A percentile compares a stretch with the other conserved stretches of the same genome.
phyloP scores from a whole-genome alignment of 2,113 vertebrate genomes.

The Calyptomena viridis region DNA sequence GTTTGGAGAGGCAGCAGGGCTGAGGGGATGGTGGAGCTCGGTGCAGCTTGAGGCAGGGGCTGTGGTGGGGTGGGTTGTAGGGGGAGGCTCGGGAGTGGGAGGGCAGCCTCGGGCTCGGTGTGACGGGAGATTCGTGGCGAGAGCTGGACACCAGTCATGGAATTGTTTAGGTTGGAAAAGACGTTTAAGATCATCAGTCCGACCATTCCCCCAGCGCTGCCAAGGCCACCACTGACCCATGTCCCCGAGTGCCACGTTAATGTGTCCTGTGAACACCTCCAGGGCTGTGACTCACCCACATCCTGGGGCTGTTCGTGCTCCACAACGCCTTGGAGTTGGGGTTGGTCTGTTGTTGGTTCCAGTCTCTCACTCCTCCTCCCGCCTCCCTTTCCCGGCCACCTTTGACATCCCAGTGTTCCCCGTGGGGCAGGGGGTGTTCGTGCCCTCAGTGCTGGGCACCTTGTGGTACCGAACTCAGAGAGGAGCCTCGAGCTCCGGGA shows the following conservation, averaged over 20 bases:
- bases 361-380: background rate
- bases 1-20: background rate
- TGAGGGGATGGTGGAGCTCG: background rate
- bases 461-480: background rate
- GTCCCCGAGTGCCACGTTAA: background rate
- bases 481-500: background rate
- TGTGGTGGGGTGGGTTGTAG: accelerated
- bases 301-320: background rate
- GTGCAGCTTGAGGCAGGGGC: background rate
- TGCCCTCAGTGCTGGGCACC: background rate
- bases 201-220: background rate
- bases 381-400: accelerated
- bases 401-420: no score
- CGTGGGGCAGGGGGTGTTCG: no score
- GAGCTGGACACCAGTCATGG: accelerated
- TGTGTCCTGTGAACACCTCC: background rate
- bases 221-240: background rate
- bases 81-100: background rate
- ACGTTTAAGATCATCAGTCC: background rate
- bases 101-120: background rate
- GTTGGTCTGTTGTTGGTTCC: background rate
- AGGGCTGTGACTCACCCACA: background rate
- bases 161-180: background rate
- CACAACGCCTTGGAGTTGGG: no score
- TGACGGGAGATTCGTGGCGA: accelerated